phyloP scores from a whole-genome alignment of 2,113 vertebrate genomes.

The Prinia subflava region DNA sequence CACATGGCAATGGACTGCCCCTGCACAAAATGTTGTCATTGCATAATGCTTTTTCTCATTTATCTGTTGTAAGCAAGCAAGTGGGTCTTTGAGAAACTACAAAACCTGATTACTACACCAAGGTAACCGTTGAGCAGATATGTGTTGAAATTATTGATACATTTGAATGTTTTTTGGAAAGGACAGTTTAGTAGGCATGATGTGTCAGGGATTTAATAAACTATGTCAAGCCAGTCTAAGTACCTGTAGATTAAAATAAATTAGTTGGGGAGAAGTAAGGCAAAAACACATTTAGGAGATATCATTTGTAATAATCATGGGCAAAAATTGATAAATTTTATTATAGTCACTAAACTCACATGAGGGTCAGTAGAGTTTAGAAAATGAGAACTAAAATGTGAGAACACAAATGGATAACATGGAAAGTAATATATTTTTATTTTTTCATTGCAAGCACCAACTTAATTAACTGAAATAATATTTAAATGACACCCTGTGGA shows the following conservation, averaged over 20 bases:
- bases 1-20: not conserved
- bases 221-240: not conserved
- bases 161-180: not conserved
- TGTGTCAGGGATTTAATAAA: not conserved
- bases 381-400: not conserved
- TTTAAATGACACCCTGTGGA: not conserved
- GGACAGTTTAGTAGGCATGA: not conserved
- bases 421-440: not conserved
- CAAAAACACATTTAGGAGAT: not conserved
- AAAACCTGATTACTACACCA: not conserved
- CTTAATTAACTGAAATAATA: not conserved
- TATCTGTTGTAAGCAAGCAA: not conserved
- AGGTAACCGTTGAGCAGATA: not conserved
- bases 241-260: not conserved
- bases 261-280: not conserved
- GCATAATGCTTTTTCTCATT: not conserved
- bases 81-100: not conserved
- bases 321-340: not conserved
- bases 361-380: not conserved
- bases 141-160: not conserved
- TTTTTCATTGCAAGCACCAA: not conserved
- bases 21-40: not conserved
- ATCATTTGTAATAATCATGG: not conserved
- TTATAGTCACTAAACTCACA: not conserved
- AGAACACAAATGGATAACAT: not conserved